Base-by-base conservation (phyloP, 2,888 invertebrate genomes). In the Drosophila fungiperda region DNA sequence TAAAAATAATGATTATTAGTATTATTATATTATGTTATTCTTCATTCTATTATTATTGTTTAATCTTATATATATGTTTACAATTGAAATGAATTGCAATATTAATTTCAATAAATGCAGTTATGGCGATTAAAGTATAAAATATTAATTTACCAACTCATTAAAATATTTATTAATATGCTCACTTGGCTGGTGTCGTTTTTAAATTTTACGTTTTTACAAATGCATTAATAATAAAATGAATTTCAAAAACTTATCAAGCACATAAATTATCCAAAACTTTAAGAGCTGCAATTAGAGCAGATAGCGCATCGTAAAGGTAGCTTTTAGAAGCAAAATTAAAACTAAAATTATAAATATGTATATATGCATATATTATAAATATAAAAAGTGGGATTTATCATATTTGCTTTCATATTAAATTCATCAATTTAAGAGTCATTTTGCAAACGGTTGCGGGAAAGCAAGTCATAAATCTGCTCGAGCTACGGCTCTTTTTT, bases 401-500 rank as follows among this genome's bases (percentile, higher is more conserved):
- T 15, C 20, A 15, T 20, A 20, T 20, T 45, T 20, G 3, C 20
- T 20, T 3, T 20, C 12, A 7, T 7, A 12, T 45, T 20, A 45
- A 15, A 20, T 20, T 15, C 45, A 20, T 45, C 1, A 4, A 15
- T 45, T 45, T 71, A 60, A 83, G 59, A 7, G 35, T 68, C 54
- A 67, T 69, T 76, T 73, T 68, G 68, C 80, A 81, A 77, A 80
- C 49, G 77, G 66, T 60, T 61, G 62, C 26, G 33, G 57, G 67
- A 68, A 70, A 73, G 68, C 70, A 50, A 73, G 63, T 29, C 70
- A 68, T 72, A 88, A 83, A 80, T 79, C 82, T 85, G 71, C 75
- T 79, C 55, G 33, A 67, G 68, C 63, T 60, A 48, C 57, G 74
- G 77, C 76, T 76, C 79, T 80, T 79, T 84, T 84, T 84, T 81